A percentile compares a stretch with the other conserved stretches of the same genome.
These are phyloP conservation scores for Herpetotheres cachinnans DNA, from an alignment of 2,113 vertebrate genomes.

Conservation along the genomic window DNA sequence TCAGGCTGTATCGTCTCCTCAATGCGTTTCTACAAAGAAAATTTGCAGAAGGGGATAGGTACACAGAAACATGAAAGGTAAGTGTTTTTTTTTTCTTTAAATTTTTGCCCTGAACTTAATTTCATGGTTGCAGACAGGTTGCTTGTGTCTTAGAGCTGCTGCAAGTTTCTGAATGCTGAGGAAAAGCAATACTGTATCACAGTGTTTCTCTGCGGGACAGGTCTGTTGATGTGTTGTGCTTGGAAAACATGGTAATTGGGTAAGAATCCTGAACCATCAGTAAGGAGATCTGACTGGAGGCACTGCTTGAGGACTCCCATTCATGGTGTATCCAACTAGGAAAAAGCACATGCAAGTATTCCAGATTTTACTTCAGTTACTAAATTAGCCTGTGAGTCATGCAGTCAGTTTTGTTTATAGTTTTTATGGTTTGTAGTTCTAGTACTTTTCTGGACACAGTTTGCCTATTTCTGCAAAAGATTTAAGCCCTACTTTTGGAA, in stretches of 20 bases:
- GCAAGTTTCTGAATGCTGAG: background rate
- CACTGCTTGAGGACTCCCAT: background rate
- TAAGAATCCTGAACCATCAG: background rate
- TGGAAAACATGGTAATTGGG: background rate
- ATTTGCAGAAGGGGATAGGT: slow-evolving; percentile 26
- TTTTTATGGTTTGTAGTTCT: background rate
- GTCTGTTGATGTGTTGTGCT: background rate
- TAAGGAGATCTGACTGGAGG: background rate
- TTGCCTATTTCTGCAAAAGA: background rate
- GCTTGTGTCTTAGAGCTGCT: background rate
- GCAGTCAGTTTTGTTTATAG: background rate
- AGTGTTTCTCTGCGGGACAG: background rate
- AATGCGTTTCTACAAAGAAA: slow-evolving; percentile 80
- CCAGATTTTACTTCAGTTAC: background rate
- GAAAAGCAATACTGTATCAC: background rate
- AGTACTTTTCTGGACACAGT: background rate
- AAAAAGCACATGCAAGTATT: background rate
- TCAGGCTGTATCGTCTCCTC: slow-evolving; percentile 70
- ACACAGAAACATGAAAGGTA: slow-evolving; percentile 66
- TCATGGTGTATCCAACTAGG: background rate
- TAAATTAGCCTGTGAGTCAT: background rate
- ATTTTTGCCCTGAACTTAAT: background rate
- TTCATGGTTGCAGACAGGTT: background rate
- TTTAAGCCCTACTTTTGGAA: background rate
- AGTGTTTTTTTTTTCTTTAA: background rate